These are phyloP conservation scores for Anguilla pacifica DNA, from an alignment of 2,797 vertebrate species.

Conservation along the genomic window DNA sequence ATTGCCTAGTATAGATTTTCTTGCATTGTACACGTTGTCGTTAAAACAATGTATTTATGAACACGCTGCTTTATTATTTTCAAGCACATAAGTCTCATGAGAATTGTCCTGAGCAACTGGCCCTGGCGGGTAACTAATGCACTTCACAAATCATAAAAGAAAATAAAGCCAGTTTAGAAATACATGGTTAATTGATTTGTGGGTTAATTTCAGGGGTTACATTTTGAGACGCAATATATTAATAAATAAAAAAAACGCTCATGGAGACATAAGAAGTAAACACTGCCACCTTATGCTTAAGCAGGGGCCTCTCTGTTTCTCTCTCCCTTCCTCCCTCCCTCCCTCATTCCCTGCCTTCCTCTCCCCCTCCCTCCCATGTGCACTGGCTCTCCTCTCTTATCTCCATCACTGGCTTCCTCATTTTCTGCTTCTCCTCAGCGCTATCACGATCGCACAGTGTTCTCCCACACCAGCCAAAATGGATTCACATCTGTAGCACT, in stretches of 20 bases:
- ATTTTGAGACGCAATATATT: not conserved
- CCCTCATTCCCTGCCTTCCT: not conserved
- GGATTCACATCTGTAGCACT: slow-evolving; percentile 6
- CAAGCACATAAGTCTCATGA: not conserved
- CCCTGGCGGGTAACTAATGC: not conserved
- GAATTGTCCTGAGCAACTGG: not conserved
- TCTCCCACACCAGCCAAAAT: not conserved
- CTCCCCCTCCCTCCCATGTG: not conserved
- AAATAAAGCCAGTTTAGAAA: not conserved
- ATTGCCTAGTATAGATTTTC: not conserved
- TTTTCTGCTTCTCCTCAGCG: not conserved
- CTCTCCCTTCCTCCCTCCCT: too few species aligned
- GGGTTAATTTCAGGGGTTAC: not conserved
- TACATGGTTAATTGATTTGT: not conserved
- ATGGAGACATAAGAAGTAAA: slow-evolving; percentile 33
- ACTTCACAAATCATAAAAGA: not conserved
- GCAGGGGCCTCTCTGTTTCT: not conserved
- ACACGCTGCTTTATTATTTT: not conserved
- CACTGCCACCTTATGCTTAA: slow-evolving; percentile 43
- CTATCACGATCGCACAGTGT: slow-evolving; percentile 3
- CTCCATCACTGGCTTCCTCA: not conserved
- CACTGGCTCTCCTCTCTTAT: not conserved
- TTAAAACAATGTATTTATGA: not conserved
- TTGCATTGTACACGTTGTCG: not conserved
- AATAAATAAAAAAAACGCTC: not conserved